Evolutionary conservation across 1,140 invertebrate species (phyloP), one percentile per base, ranked within the genome.

Genomic region (Drosophila athabasca): DNA sequence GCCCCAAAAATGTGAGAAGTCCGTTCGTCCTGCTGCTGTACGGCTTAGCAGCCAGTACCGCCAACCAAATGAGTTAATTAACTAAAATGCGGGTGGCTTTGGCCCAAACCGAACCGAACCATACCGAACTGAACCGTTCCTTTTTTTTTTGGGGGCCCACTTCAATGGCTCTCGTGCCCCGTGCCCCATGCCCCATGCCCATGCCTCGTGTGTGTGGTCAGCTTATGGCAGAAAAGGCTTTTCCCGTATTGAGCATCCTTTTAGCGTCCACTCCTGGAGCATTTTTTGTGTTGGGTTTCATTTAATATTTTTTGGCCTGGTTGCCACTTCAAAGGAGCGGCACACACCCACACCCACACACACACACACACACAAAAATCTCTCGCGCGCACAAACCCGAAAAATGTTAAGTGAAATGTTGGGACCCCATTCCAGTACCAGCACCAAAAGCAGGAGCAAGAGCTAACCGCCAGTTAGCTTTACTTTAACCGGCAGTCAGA

Each of bases 21-120:
- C 66, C 82, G 81, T 77, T 80, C 64, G 73, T 26, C 24, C 24
- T 26, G 24, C 24, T 19, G 17, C 17, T 19, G 60, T 15, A 11
- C 53, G 61, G 78, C 69, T 77, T 81, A 74, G 74, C 82, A 79
- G 80, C 11, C 81, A 79, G 84, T 88, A 13, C 9, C 70, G 79
- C 71, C 80, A 89, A 90, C 84, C 85, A 91, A 91, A 91, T 90
- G 87, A 91, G 90, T 91, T 91, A 91, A 91, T 91, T 91, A 91
- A 91, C 90, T 91, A 91, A 91, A 91, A 91, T 91, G 90, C 90
- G 90, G 90, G 90, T 79, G 78, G 83, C 78, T 91, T 87, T 90
- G 78, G 35, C 35, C 11, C 11, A 39, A 39, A 13, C 35, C 35
- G 11, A 39, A 39, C 35, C 35, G 31, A 35, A 35, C 31, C n/a